Evolutionary conservation across 2,797 vertebrate species (phyloP).

Genomic region (Sternotherus odoratus): DNA sequence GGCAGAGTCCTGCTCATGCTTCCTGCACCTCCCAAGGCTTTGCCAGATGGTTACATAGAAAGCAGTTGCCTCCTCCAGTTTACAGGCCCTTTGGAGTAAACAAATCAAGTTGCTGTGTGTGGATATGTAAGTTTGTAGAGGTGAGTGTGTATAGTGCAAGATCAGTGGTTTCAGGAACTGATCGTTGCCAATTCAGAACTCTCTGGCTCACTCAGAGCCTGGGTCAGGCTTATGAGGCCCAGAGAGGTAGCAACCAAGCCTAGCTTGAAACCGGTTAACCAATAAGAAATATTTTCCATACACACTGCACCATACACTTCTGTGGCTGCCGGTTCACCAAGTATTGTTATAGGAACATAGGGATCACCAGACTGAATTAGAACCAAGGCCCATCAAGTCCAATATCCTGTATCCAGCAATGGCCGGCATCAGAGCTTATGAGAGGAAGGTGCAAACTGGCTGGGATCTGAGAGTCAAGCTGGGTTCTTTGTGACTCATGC

Average conservation of each 20-base stretch:
- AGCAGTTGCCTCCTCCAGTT: not conserved
- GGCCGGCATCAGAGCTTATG: not conserved
- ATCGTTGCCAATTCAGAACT: not conserved
- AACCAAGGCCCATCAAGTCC: not conserved
- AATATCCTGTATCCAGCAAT: not conserved
- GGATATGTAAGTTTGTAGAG: not conserved
- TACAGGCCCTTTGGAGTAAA: not conserved
- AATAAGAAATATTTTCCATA: not conserved
- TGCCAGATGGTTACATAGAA: not conserved
- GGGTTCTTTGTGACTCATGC: not conserved
- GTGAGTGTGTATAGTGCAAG: not conserved
- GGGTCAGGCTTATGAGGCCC: not conserved
- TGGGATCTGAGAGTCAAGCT: not conserved
- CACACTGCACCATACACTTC: rapidly evolving
- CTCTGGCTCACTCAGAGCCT: not conserved
- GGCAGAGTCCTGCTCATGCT: not conserved
- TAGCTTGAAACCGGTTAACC: not conserved
- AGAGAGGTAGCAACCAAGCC: rapidly evolving
- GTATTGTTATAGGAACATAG: not conserved
- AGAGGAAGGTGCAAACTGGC: not conserved
- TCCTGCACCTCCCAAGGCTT: not conserved
- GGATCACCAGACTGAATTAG: not conserved
- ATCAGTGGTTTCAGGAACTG: not conserved
- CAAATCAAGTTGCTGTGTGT: not conserved
- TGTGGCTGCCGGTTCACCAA: not conserved